Evolutionary conservation across 2,888 invertebrate species (phyloP).

Genomic region (Drosophila pseudotakahashii): DNA sequence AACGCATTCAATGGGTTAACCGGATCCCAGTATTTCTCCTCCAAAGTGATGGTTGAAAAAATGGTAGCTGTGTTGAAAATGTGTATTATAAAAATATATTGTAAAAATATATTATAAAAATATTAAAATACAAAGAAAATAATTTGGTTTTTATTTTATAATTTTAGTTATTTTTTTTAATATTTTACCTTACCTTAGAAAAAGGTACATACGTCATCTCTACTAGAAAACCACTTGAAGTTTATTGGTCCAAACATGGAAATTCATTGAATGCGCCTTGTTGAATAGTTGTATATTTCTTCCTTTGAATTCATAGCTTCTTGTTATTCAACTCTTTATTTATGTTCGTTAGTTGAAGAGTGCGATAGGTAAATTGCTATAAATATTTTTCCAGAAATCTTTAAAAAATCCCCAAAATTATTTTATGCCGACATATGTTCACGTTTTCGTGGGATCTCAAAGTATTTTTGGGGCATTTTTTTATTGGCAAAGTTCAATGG

Average conservation of each 20-base stretch:
- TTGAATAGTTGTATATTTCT: not conserved
- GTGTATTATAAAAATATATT: no score
- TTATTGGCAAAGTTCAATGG: slow-evolving; percentile 25
- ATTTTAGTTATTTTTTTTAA: not conserved
- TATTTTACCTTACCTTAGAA: not conserved
- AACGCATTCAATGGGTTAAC: slow-evolving; percentile 15
- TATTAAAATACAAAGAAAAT: no score
- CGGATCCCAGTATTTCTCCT: not conserved
- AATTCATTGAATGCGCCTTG: not conserved
- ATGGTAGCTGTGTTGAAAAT: not conserved
- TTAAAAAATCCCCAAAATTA: not conserved
- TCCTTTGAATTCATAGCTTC: not conserved
- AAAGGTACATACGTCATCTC: not conserved
- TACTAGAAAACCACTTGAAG: not conserved
- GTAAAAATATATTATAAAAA: no score
- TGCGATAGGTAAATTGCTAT: not conserved
- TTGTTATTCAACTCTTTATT: not conserved
- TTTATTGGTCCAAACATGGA: not conserved
- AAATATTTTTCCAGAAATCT: not conserved
- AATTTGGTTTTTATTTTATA: not conserved
- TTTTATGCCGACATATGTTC: slow-evolving; percentile 1
- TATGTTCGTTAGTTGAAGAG: not conserved
- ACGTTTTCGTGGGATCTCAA: slow-evolving; percentile 2
- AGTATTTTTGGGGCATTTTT: slow-evolving; percentile 14
- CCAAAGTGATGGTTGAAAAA: not conserved